Percentiles rank a stretch among this genome's conserved stretches.
phyloP scores from a whole-genome alignment of 2,888 invertebrate species.

The Andrena marginata region DNA sequence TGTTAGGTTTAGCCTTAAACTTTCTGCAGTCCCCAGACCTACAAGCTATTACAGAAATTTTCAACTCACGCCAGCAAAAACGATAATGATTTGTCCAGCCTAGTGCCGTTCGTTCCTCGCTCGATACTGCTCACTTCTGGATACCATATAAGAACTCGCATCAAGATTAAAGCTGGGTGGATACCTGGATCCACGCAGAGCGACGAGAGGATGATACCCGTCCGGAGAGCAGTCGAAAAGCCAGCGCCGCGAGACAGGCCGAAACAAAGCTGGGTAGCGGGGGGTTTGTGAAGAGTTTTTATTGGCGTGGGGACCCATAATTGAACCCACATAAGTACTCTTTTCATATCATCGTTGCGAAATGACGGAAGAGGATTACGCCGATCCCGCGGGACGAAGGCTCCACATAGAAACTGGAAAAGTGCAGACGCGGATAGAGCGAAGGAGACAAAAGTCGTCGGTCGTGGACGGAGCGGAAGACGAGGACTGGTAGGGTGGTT shows the following conservation, averaged over 20 bases:
- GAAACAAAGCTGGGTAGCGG: not conserved
- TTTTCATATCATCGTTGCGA: constrained; percentile 80
- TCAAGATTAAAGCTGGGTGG: constrained; percentile 45
- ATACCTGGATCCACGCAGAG: constrained; percentile 7
- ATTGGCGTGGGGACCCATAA: constrained; percentile 68
- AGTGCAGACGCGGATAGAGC: constrained; percentile 49
- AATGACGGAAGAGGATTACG: constrained; percentile 82
- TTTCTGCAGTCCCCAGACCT: too few relatives aligned
- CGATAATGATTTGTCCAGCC: not conserved
- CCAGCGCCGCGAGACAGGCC: not conserved
- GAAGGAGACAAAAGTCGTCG: constrained; percentile 37
- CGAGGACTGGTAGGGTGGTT: constrained; percentile 34
- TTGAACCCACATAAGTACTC: constrained; percentile 80
- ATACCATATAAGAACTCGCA: constrained; percentile 35
- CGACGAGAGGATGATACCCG: too few relatives aligned
- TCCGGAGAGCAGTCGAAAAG: not conserved
- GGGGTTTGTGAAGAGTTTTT: constrained; percentile 52
- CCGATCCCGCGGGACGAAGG: constrained; percentile 73
- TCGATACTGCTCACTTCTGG: not conserved
- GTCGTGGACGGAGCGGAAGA: not conserved
- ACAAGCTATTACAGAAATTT: too few relatives aligned
- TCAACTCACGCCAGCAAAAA: not conserved
- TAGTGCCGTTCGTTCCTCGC: too few relatives aligned
- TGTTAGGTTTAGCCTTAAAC: too few relatives aligned
- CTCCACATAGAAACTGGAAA: constrained; percentile 54